Percentiles rank a stretch among this genome's conserved stretches.
phyloP scores from a whole-genome alignment of 2,888 invertebrate species.

The Drosophila nr. fundita region DNA sequence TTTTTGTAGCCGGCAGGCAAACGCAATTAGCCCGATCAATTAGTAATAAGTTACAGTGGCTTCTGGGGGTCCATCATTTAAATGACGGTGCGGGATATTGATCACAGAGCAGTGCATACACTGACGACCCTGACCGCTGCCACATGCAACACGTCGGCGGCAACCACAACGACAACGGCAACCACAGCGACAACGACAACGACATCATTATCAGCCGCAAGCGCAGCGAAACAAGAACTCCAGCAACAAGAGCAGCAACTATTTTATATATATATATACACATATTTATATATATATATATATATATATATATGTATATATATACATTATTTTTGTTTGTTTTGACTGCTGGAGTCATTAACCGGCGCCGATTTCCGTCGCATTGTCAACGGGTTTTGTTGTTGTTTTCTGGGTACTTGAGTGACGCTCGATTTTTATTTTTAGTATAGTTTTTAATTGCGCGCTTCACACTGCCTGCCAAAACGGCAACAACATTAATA shows the following conservation, averaged over 20 bases:
- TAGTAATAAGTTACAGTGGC: conserved; percentile 53
- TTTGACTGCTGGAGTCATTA: conserved; percentile 54
- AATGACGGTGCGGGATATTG: conserved; percentile 50
- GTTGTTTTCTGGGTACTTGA: not conserved
- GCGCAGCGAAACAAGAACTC: conserved; percentile 28
- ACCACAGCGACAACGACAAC: conserved; percentile 18
- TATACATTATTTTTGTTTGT: conserved; percentile 3
- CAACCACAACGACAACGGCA: conserved; percentile 29
- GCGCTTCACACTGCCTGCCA: conserved; percentile 33
- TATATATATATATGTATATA: not conserved
- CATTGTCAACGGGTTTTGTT: conserved; percentile 66
- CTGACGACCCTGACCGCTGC: conserved; percentile 66
- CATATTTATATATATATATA: not conserved
- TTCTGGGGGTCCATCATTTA: conserved; percentile 71
- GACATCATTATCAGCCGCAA: conserved; percentile 37
- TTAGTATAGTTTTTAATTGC: conserved; percentile 39
- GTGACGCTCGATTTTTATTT: conserved; percentile 16
- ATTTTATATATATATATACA: not conserved
- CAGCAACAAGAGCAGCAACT: conserved; percentile 10
- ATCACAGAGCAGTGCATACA: conserved; percentile 65
- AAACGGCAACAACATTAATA: conserved; percentile 34
- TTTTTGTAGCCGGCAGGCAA: conserved; percentile 67
- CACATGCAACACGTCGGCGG: conserved; percentile 31
- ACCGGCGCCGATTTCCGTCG: conserved; percentile 53
- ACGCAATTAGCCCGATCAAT: conserved; percentile 67